Conservation (phyloP, 2,888 invertebrate species). For the Exephanes ischioxanthus region DNA sequence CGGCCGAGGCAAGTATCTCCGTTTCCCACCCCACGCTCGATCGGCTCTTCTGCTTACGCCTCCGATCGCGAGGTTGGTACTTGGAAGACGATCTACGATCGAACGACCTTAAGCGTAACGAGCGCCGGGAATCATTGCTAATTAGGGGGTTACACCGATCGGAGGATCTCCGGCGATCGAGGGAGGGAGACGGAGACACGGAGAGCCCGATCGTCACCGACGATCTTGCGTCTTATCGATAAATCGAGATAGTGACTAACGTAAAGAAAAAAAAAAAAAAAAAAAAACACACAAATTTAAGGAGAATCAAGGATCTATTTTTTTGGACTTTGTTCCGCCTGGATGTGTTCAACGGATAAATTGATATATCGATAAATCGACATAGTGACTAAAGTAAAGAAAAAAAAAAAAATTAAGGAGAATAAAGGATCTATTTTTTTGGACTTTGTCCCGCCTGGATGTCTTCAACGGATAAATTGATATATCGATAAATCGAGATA, state of each 20-base stretch:
- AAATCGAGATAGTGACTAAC: not conserved
- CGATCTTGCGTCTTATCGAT: not conserved
- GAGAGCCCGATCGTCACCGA: not conserved
- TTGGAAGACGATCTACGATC: slow-evolving; percentile 29
- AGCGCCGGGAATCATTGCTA: slow-evolving; percentile 26
- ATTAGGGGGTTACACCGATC: slow-evolving; percentile 13
- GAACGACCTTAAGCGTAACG: slow-evolving; percentile 15
- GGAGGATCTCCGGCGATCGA: not conserved
- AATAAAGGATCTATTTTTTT: not conserved
- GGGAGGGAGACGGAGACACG: not conserved
- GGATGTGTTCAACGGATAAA: no score
- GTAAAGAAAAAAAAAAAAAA: not conserved
- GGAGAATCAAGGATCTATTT: not conserved
- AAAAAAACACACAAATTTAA: not conserved
- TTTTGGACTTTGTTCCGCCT: not conserved
- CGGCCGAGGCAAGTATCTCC: slow-evolving; percentile 30
- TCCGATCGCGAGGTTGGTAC: slow-evolving; percentile 11
- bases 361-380: no score
- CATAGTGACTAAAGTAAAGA: not conserved
- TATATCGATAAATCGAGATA: no score
- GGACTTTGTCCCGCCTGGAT: not conserved
- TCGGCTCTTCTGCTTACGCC: slow-evolving; percentile 8
- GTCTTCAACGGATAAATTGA: not conserved
- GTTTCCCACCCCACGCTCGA: slow-evolving; percentile 54
- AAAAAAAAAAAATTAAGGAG: not conserved